Conservation (phyloP, 2,797 vertebrate species). For the Malurus leucopterus region DNA sequence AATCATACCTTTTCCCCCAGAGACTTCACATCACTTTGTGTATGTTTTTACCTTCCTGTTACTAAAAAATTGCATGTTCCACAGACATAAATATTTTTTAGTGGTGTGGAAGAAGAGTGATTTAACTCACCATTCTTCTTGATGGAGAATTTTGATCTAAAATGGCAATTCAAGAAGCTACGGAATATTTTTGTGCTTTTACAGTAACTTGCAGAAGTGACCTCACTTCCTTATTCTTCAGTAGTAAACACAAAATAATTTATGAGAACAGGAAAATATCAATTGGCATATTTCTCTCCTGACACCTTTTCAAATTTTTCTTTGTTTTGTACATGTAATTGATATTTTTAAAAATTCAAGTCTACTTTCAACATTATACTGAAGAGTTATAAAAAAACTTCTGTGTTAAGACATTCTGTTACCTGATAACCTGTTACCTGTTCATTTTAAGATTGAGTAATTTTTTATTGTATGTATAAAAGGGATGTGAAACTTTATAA, state of each 20-base stretch:
- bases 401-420: not conserved
- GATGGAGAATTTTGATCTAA: not conserved
- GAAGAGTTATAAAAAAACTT: not conserved
- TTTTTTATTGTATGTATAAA: not conserved
- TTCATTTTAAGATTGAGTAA: not conserved
- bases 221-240: not conserved
- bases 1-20: accelerated
- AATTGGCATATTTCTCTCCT: accelerated
- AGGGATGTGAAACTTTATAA: not conserved
- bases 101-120: not conserved
- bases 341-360: not conserved
- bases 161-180: not conserved
- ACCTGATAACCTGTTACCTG: not conserved
- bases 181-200: not conserved
- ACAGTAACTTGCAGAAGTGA: not conserved
- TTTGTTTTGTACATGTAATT: not conserved
- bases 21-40: accelerated
- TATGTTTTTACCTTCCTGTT: not conserved
- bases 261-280: not conserved
- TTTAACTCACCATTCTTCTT: not conserved
- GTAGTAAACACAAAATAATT: not conserved
- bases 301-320: not conserved
- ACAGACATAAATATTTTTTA: no score
- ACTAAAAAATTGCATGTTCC: not conserved
- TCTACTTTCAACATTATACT: not conserved